Percentiles rank a stretch among this genome's conserved stretches.
Evolutionary conservation across 2,888 invertebrate species (phyloP).

Genomic region (Quadroppia sp.): DNA sequence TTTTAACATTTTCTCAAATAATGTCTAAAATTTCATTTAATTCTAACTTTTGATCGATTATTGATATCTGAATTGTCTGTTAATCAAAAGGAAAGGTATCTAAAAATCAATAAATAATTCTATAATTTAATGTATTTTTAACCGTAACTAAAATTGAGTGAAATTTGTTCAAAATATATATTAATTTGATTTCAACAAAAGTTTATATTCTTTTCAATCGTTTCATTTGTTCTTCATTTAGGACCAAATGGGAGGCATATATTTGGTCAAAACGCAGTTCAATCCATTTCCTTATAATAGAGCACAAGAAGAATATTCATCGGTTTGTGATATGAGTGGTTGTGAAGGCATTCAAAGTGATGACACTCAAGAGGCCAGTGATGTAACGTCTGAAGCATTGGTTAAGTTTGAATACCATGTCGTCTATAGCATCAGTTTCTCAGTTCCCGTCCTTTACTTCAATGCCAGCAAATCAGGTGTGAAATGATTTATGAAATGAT

Average conservation of each 20-base stretch:
- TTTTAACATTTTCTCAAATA: not conserved
- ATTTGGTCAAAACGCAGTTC: slow-evolving; percentile 23
- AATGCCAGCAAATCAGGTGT: slow-evolving; percentile 50
- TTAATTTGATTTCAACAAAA: no score
- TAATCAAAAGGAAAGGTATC: no score
- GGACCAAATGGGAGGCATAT: slow-evolving; percentile 19
- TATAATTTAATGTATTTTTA: not conserved
- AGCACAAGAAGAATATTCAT: not conserved
- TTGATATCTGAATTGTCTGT: no score
- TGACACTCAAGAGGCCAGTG: not conserved
- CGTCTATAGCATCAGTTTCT: slow-evolving; percentile 53
- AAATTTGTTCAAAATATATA: no score
- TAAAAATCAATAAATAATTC: not conserved
- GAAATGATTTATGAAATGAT: no score
- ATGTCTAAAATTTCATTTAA: no score
- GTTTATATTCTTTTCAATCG: no score
- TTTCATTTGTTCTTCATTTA: not conserved
- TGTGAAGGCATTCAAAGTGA: not conserved
- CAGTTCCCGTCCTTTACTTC: slow-evolving; percentile 54
- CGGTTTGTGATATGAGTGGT: not conserved
- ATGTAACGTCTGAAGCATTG: not conserved
- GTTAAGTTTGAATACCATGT: slow-evolving; percentile 52
- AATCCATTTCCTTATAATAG: not conserved
- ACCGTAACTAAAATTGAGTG: no score
- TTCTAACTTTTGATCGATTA: no score